Evolutionary conservation across 1,140 invertebrate species (phyloP), one percentile per base, ranked within the genome.

Genomic region (Scaptomyza montana): DNA sequence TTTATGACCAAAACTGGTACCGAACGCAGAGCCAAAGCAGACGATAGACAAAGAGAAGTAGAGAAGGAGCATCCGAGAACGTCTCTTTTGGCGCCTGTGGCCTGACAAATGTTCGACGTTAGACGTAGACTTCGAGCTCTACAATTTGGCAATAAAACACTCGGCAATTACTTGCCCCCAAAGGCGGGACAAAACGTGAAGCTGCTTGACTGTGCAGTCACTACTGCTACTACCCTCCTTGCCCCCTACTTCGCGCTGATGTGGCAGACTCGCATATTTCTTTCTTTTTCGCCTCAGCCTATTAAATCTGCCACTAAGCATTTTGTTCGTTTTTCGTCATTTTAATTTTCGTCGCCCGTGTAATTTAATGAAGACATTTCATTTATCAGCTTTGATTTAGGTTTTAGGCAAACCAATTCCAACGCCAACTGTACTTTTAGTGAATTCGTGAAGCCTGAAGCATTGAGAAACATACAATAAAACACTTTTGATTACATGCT

Each of bases 121-220:
- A 79, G 79, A 82, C 64, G 76, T 64, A 75, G 77, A 85, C 74
- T 86, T 85, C 74, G 63, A 66, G 77, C 70, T 78, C 66, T 72
- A 68, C 89, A 89, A 89, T 89, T 89, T 89, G 84, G 85, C 80
- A 77, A 89, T 89, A 89, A 89, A 89, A 89, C 84, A 89, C 84
- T 89, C 72, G 80, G 77, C 84, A 89, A 89, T 89, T 89, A 89
- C 84, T 74, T 69, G 70, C 62, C 60, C 13, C 41, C 19, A 25
- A 39, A 55, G 36, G 19, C 49, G 41, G 13, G 19, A 28, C 16
- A 30, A 41, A 30, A 12, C 16, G 19, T 33, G 28, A 21, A 5
- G 62, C 47, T 33, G 57, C 43, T 41, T 39, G 30, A 13, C 54
- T 57, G 45, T 45, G 39, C 50, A 50, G 55, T 30, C n/a, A 39